A percentile compares a stretch with the other conserved stretches of the same genome.
phyloP scores from a whole-genome alignment of 2,113 vertebrate species.

The Eublepharis macularius region DNA sequence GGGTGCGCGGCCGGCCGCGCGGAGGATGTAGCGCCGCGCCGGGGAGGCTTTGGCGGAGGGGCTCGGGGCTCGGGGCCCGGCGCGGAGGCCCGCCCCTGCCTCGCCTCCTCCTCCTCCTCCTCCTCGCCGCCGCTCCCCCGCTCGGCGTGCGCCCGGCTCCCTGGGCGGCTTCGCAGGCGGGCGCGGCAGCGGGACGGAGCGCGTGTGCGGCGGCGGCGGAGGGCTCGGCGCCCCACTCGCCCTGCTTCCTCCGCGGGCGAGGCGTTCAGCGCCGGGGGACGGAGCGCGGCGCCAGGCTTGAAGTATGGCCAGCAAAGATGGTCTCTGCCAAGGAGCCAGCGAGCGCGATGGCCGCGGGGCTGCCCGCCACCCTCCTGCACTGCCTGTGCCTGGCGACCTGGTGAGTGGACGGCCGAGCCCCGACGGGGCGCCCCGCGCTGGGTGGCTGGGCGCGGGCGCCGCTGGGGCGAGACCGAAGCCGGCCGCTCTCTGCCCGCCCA shows the following conservation, averaged over 20 bases:
- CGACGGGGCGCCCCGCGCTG: not conserved
- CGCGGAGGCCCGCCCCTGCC: not conserved
- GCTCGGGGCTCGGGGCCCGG: no score
- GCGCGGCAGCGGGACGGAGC: no score
- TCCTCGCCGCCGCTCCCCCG: not conserved
- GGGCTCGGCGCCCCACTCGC: constrained; percentile 65
- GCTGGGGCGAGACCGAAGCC: not conserved
- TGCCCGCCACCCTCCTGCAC: constrained; percentile 84
- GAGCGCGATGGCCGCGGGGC: constrained; percentile 81
- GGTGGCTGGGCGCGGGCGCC: no score
- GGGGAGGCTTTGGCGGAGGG: constrained; percentile 25
- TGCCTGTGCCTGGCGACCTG: constrained; percentile 88
- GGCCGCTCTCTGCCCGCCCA: not conserved
- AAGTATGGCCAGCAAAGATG: constrained; percentile 97
- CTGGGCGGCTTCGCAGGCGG: not conserved
- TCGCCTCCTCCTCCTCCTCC: not conserved
- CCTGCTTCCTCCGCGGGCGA: constrained; percentile 76
- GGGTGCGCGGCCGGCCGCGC: not conserved
- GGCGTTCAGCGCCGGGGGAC: constrained; percentile 75
- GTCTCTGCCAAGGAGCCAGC: constrained; percentile 89
- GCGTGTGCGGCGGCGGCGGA: constrained; percentile 39
- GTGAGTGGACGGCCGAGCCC: no score
- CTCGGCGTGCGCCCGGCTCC: not conserved
- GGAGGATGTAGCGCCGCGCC: not conserved
- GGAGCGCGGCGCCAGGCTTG: constrained; percentile 84